These are phyloP conservation scores for Pseudomugil gertrudae DNA, from an alignment of 2,797 vertebrate species.

Conservation along the genomic window DNA sequence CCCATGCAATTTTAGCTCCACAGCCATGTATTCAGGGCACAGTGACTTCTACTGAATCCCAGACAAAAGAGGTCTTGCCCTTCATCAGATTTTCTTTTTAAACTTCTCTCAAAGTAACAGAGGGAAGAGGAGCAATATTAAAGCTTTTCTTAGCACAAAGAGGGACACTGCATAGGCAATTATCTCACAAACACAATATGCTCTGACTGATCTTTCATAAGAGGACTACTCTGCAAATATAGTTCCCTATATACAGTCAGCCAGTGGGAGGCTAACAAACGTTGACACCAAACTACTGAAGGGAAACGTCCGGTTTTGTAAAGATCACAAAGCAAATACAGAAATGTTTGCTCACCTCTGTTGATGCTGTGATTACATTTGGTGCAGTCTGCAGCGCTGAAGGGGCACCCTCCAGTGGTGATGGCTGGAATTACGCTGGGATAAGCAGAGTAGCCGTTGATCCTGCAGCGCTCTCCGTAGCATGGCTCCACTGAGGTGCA, in stretches of 20 bases:
- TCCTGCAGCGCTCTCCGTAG: slow-evolving; percentile 87
- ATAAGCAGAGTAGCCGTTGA: slow-evolving; percentile 85
- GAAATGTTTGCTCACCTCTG: slow-evolving; percentile 86
- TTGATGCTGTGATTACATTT: slow-evolving; percentile 89
- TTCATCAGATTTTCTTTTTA: slow-evolving; percentile 39
- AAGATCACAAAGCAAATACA: neutral
- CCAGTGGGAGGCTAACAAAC: neutral
- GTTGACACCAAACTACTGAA: neutral
- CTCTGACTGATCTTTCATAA: neutral
- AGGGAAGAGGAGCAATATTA: slow-evolving; percentile 37
- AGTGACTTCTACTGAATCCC: slow-evolving; percentile 41
- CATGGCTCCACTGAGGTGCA: slow-evolving; percentile 88
- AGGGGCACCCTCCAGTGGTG: slow-evolving; percentile 83
- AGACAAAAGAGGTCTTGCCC: slow-evolving; percentile 58
- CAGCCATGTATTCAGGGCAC: slow-evolving; percentile 37
- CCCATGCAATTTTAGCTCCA: slow-evolving; percentile 42
- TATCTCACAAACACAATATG: slow-evolving; percentile 10
- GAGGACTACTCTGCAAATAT: neutral
- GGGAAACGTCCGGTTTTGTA: neutral
- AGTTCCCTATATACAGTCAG: neutral
- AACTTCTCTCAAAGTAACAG: slow-evolving; percentile 54
- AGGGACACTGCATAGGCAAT: slow-evolving; percentile 26
- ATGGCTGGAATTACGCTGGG: slow-evolving; percentile 85
- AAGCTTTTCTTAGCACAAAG: slow-evolving; percentile 54
- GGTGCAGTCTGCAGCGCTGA: slow-evolving; percentile 81